Conservation (phyloP, 2,888 invertebrate species). For the Dryobotodes eremita region DNA sequence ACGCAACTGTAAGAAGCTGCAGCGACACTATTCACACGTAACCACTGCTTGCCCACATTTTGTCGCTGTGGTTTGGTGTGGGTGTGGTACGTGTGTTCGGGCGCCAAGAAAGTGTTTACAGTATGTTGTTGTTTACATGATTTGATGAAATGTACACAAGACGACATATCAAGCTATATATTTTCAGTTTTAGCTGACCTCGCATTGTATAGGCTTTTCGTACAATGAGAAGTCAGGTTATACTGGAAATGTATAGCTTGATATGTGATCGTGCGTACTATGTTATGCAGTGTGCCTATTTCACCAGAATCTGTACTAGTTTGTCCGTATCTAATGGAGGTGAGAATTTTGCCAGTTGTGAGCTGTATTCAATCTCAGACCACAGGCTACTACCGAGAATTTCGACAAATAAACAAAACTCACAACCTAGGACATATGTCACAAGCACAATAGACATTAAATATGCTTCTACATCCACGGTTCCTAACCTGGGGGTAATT, state of each 20-base stretch:
- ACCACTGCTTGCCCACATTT: background rate
- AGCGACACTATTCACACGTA: background rate
- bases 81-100: background rate
- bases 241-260: no score
- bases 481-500: no score
- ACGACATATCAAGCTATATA: no score
- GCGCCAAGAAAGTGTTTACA: background rate
- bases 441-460: background rate
- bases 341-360: constrained; percentile 12
- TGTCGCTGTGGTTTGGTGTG: background rate
- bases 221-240: no score
- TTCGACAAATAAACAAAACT: background rate
- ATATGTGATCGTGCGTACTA: no score
- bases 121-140: background rate
- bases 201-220: no score
- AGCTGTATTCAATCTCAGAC: background rate
- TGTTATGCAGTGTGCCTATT: no score
- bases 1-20: background rate
- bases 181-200: no score
- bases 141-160: no score
- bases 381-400: background rate
- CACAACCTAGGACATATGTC: no score
- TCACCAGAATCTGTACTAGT: constrained; percentile 2
- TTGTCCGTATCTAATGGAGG: constrained; percentile 8
- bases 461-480: background rate